These are phyloP conservation scores for Benitochromis conjunctus DNA, from an alignment of 2,113 vertebrate species.

Conservation along the genomic window DNA sequence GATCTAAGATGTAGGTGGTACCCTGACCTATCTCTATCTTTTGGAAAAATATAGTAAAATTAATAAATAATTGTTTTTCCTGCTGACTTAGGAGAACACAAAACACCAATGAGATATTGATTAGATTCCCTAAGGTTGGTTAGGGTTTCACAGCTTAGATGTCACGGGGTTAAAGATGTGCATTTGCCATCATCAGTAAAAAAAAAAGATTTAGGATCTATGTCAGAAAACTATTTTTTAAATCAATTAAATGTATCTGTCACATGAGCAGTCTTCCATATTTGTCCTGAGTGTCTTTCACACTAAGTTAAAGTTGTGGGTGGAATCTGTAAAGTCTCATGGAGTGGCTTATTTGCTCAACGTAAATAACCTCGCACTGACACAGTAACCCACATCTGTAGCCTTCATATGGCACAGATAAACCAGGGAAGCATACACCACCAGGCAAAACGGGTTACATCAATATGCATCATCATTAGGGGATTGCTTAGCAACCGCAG, in stretches of 20 bases:
- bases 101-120: not conserved
- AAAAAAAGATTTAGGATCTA: fast-evolving
- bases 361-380: not conserved
- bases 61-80: fast-evolving
- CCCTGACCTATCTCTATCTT: not conserved
- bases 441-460: not conserved
- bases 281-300: not conserved
- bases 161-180: not conserved
- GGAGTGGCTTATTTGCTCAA: not conserved
- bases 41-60: not conserved
- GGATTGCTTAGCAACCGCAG: constrained; percentile 31
- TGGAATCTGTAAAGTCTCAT: not conserved
- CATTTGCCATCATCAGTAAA: not conserved
- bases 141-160: not conserved
- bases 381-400: not conserved
- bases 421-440: not conserved
- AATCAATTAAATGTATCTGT: not conserved
- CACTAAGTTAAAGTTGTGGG: not conserved
- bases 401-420: not conserved
- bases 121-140: not conserved
- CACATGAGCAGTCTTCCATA: not conserved
- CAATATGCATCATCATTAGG: constrained; percentile 4
- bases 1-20: not conserved
- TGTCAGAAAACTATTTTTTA: not conserved
- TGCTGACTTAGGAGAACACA: not conserved